These are phyloP conservation scores for Mus minutoides DNA, from an alignment of 2,797 vertebrate genomes.

Conservation along the genomic window DNA sequence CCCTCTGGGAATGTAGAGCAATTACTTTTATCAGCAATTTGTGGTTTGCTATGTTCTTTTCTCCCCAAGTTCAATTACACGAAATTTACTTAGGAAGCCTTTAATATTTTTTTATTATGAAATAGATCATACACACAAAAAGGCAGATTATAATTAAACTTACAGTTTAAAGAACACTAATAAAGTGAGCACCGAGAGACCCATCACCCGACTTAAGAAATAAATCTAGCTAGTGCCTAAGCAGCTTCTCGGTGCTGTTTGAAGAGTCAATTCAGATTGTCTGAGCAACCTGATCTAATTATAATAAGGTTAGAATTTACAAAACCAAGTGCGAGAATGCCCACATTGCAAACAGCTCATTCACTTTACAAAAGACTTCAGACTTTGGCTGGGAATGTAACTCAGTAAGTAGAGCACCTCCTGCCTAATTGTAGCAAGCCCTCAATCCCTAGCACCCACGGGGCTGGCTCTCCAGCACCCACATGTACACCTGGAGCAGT, in stretches of 20 bases:
- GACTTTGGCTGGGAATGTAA: neutral
- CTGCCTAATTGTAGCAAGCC: neutral
- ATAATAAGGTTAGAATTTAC: conserved; percentile 46
- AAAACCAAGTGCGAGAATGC: neutral
- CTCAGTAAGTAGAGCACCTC: neutral
- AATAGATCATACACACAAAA: conserved; percentile 57
- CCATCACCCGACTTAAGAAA: conserved; percentile 39
- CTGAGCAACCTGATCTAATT: conserved; percentile 46
- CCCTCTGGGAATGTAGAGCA: conserved; percentile 77
- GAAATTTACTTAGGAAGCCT: conserved; percentile 70
- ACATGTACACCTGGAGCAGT: neutral
- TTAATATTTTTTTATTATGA: conserved; percentile 68
- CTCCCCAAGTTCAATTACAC: conserved; percentile 70
- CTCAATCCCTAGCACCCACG: neutral
- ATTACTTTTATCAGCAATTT: conserved; percentile 81
- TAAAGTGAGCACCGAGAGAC: conserved; percentile 34
- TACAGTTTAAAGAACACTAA: conserved; percentile 56
- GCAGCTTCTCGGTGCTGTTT: conserved; percentile 37
- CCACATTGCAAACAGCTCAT: conserved; percentile 27
- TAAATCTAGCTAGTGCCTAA: conserved; percentile 13
- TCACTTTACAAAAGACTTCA: conserved; percentile 23
- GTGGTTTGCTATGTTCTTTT: conserved; percentile 74
- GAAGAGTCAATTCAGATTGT: conserved; percentile 29
- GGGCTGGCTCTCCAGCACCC: neutral
- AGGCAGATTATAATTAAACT: conserved; percentile 63